Percentiles rank a stretch among this genome's conserved stretches.
Conservation (phyloP, 2,888 invertebrate species). For the Andrena bucephala region DNA sequence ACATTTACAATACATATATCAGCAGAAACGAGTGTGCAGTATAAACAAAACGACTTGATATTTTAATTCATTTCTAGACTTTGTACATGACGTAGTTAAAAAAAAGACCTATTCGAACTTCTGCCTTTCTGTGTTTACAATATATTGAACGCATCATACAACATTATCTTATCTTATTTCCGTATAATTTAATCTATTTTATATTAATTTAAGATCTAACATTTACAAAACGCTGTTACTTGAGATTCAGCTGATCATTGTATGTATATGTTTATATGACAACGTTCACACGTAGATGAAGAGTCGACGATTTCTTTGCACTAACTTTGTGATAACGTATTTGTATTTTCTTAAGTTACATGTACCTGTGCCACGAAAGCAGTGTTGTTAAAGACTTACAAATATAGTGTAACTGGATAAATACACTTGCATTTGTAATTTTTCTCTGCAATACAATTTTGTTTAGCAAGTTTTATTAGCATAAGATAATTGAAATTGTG, state of each 20-base stretch:
- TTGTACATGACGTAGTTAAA: constrained; percentile 26
- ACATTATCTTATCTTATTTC: constrained; percentile 30
- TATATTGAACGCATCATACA: constrained; percentile 13
- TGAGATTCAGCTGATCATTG: constrained; percentile 33
- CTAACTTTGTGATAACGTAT: constrained; percentile 74
- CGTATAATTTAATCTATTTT: constrained; percentile 26
- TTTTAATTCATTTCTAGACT: constrained; percentile 36
- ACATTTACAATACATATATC: constrained; percentile 15
- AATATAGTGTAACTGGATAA: constrained; percentile 43
- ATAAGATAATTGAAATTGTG: constrained; percentile 11
- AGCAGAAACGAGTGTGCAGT: constrained; percentile 26
- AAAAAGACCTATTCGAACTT: constrained; percentile 3
- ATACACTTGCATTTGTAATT: constrained; percentile 54
- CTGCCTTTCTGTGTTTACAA: constrained; percentile 20
- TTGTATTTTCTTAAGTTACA: constrained; percentile 73
- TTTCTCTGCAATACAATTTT: constrained; percentile 33
- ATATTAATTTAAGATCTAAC: constrained; percentile 25
- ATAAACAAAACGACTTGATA: constrained; percentile 28
- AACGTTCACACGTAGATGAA: constrained; percentile 48
- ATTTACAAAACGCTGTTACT: constrained; percentile 31
- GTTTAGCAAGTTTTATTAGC: constrained; percentile 19
- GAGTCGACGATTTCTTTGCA: constrained; percentile 48
- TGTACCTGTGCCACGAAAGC: constrained; percentile 75
- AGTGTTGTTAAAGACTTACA: constrained; percentile 62
- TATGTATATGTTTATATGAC: constrained; percentile 56